Percentiles rank a stretch among this genome's conserved stretches.
Evolutionary conservation across 2,888 invertebrate genomes (phyloP).

Genomic region (Euphydryas editha): DNA sequence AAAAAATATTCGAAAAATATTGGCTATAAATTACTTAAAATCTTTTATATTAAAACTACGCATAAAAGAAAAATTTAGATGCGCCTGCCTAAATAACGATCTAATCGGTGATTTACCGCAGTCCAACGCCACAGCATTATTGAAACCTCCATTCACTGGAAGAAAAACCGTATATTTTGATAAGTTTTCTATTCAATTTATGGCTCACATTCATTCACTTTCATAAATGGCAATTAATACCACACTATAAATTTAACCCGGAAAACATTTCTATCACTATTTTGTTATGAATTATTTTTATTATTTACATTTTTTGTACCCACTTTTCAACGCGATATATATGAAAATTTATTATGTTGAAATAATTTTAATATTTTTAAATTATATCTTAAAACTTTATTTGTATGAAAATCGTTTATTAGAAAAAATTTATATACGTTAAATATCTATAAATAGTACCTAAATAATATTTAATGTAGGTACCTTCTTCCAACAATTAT

Average conservation of each 20-base stretch:
- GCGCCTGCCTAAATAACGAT: conserved; percentile 56
- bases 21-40: conserved; percentile 41
- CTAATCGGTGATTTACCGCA: conserved; percentile 70
- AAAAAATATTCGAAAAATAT: background rate
- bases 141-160: conserved; percentile 73
- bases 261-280: conserved; percentile 26
- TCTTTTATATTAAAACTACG: conserved; percentile 41
- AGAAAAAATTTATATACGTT: no score
- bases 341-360: no score
- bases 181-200: conserved; percentile 68
- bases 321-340: no score
- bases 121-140: conserved; percentile 64
- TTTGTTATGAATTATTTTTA: conserved; percentile 11
- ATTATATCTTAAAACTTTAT: no score
- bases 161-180: conserved; percentile 80
- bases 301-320: background rate
- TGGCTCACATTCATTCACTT: conserved; percentile 67
- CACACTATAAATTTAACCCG: conserved; percentile 37
- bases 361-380: no score
- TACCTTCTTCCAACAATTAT: background rate
- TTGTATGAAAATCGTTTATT: no score
- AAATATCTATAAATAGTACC: no score
- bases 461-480: no score
- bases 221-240: conserved; percentile 74
- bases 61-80: conserved; percentile 46